Base-by-base conservation (phyloP, 2,797 vertebrate species). In the Xyrichtys novacula region DNA sequence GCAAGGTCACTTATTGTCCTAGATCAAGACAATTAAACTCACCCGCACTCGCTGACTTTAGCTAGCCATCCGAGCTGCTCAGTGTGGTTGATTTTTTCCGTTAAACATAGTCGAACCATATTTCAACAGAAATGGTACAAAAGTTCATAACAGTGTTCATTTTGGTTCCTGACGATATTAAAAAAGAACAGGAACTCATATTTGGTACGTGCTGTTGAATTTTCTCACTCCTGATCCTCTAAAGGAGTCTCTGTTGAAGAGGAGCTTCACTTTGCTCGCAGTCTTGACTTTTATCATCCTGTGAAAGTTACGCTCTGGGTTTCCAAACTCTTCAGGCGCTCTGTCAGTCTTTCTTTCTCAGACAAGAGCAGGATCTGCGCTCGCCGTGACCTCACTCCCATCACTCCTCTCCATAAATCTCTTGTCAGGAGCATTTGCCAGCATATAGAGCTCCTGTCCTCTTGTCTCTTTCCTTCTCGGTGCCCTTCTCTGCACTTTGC, bases 371-470 rank as follows among this genome's bases (percentile, higher is more conserved):
- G 48, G 26, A 23, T 5, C 15, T 42, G 17, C 1, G 2, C 61
- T 44, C 8, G 3, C 72, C 26, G 56, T 54, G 63, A 64, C 78
- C 59, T 76, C n/a, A 28, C 49, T 62, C 50, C 53, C 50, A 34
- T 74, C 74, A 39, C 58, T 61, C 60, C 62, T 64, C 46, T 4
- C 34, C 36, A 53, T 58, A 67, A 83, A 81, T 77, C 71, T 76
- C 72, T 46, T 12, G 46, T 82, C 61, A 53, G 22, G 40, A 67
- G 56, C 52, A 29, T 71, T 62, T 46, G 58, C 70, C 65, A 60
- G 72, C 58, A 34, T 46, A 40, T 0, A 28, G 42, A 61, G 59
- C 55, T 52, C 15, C 0, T 47, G 63, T 72, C 65, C 49, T 43
- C 52, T n/a, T 25, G 52, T 14, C 44, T 48, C 20, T 57, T 64